These are phyloP conservation scores for Origma solitaria DNA, from an alignment of 2,113 vertebrate species.

Conservation along the genomic window DNA sequence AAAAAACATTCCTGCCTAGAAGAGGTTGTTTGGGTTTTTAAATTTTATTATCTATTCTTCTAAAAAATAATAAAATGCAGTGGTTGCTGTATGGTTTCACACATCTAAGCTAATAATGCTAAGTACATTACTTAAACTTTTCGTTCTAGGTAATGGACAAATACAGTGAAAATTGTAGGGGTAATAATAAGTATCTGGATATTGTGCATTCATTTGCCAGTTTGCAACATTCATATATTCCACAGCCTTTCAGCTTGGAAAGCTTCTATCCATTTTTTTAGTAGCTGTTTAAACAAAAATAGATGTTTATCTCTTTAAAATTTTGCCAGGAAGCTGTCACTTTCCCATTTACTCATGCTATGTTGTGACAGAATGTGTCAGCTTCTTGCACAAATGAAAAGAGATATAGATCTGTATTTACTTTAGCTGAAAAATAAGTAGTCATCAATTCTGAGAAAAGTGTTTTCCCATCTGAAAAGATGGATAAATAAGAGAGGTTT, in stretches of 20 bases:
- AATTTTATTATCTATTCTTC: neutral
- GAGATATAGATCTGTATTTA: slow-evolving; percentile 79
- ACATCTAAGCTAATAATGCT: neutral
- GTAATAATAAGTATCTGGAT: neutral
- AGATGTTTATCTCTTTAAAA: slow-evolving; percentile 83
- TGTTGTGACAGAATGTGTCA: slow-evolving; percentile 84
- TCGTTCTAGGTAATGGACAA: neutral
- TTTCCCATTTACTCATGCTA: slow-evolving; percentile 75
- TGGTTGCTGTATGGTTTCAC: neutral
- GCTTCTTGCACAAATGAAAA: slow-evolving; percentile 77
- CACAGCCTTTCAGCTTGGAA: slow-evolving; percentile 62
- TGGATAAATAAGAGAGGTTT: slow-evolving; percentile 69
- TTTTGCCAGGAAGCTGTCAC: slow-evolving; percentile 80
- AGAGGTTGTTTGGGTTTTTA: rapidly evolving
- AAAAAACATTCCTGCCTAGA: neutral
- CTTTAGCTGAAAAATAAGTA: slow-evolving; percentile 79
- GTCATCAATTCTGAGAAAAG: slow-evolving; percentile 77
- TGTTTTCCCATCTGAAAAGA: slow-evolving; percentile 69
- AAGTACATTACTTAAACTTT: neutral
- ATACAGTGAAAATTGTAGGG: neutral
- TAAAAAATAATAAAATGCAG: neutral
- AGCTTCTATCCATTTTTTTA: slow-evolving; percentile 60
- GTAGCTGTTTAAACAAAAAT: slow-evolving; percentile 80
- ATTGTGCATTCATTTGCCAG: slow-evolving; percentile 48
- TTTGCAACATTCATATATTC: slow-evolving; percentile 52